Evolutionary conservation across 2,888 invertebrate species (phyloP), one percentile per base, ranked within the genome.

Genomic region (Anaspis maculata): DNA sequence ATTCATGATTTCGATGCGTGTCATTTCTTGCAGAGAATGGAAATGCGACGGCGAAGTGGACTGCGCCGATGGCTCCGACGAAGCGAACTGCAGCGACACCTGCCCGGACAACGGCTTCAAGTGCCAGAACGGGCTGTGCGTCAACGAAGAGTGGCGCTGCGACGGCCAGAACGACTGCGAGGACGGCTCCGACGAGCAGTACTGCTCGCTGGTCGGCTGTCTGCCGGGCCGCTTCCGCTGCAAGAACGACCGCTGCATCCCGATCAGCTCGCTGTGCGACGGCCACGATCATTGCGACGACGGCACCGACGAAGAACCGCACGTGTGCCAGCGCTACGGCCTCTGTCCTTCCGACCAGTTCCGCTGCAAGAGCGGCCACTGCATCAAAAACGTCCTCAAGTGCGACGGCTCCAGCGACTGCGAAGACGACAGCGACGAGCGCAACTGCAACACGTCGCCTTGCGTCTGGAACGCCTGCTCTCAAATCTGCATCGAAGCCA

Each of bases 41-140:
- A 45, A 42, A 30, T 51, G 49, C 27, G 51, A 51, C 30, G 49
- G 49, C 6, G 51, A 51, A 35, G 64, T 68, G 37, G 87, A 90
- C 64, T 89, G 89, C 61, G 70, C 74, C 3, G 89, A 89, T 64
- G 83, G 82, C 1, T 79, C 81, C 1, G 89, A 90, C 66, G 90
- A 91, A 68, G 68, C 71, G 44, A 76, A 73, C 52, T 89, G 89
- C 56, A 69, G 73, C 52, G 72, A 67, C 59, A 53, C 70, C 42
- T 64, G 78, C 63, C 53, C 65, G 2, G 60, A 63, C 12, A 68
- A 69, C 37, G 67, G 67, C 7, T 66, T 62, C 47, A 61, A 64
- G 52, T 65, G 73, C 45, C 54, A 59, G 28, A 70, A 68, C 45
- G 67, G 69, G 25, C 60, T 67, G 37, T 74, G 76, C 54, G 67